These are phyloP conservation scores for Eptatretus atami DNA, from an alignment of 2,797 vertebrate genomes.

Conservation along the genomic window DNA sequence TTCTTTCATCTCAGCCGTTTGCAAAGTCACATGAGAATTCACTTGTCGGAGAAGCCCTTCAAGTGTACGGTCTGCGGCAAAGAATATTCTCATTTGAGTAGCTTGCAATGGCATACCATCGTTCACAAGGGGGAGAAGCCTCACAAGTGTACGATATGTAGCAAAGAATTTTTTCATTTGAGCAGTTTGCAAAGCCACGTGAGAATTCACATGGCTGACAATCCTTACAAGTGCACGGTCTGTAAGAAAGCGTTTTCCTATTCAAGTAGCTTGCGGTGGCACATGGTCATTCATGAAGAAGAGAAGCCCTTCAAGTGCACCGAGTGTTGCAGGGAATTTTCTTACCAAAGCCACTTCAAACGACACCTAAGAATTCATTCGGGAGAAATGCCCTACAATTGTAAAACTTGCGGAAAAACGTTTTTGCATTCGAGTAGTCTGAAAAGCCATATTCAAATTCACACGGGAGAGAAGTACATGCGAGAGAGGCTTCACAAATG, in stretches of 20 bases:
- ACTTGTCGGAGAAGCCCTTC: not conserved
- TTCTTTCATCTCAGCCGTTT: not conserved
- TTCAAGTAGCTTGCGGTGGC: not conserved
- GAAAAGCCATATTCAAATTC: slow-evolving; percentile 1
- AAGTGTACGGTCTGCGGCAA: not conserved
- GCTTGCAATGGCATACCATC: no score
- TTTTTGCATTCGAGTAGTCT: slow-evolving; percentile 1
- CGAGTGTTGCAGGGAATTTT: not conserved
- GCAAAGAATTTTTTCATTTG: no score
- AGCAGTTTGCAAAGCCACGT: no score
- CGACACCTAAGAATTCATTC: not conserved
- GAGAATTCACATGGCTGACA: no score
- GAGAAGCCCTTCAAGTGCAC: not conserved
- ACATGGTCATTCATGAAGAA: not conserved
- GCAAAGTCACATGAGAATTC: not conserved
- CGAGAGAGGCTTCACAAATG: not conserved
- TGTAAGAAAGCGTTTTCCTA: no score
- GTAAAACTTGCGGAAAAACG: not conserved
- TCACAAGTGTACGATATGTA: no score
- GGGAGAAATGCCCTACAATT: slow-evolving; percentile 5
- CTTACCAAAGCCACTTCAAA: slow-evolving; percentile 1
- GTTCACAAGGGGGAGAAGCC: no score
- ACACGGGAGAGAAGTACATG: not conserved
- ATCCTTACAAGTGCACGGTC: no score
- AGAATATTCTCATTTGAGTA: not conserved